Base-by-base conservation (phyloP, 2,888 invertebrate species). In the Chrysolina haemoptera region DNA sequence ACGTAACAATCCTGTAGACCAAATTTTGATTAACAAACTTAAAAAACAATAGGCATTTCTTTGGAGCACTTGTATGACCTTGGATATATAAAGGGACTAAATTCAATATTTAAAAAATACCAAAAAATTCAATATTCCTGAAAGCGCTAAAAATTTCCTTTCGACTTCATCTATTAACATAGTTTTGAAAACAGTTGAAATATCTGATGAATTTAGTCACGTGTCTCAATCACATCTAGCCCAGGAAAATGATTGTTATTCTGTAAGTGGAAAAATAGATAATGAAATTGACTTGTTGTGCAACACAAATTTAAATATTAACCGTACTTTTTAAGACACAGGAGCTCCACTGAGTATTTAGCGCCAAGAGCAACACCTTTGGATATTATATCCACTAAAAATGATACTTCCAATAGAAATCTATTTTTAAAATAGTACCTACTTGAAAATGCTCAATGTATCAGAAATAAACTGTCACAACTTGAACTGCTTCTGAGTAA, bases 281-380 rank as follows among this genome's bases (percentile, higher is more conserved):
- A 18, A 59, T 20, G 11, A 59, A 18, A 59, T 59, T 59, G 59
- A 59, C 59, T 18, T 18, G 11, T 59, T 59, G 16, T 59, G 14
- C 2, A 5, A 22, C 59, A 16, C 59, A 59, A 59, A 18, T 59
- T 59, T 18, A 59, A 18, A 59, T 18, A 59, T 12, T 18, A 59
- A 18, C 11, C 20, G 59, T 59, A n/a, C 59, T 18, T 59, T 59
- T 59, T 59, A 10, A 59, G 59, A 59, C 16, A 59, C 59, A 59
- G 59, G 22, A 59, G 59, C 18, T 59, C 59, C 62, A 62, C 62
- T 62, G 62, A 62, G 62, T 62, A 62, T 62, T 27, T 27, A 62
- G 35, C 35, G n/a, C n/a, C 27, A 62, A 62, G 62, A 62, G 62
- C 62, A 62, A 62, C 62, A 62, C 62, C 62, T 62, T 62, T n/a